Conservation (phyloP, 2,113 vertebrate genomes). For the Sardina pilchardus region DNA sequence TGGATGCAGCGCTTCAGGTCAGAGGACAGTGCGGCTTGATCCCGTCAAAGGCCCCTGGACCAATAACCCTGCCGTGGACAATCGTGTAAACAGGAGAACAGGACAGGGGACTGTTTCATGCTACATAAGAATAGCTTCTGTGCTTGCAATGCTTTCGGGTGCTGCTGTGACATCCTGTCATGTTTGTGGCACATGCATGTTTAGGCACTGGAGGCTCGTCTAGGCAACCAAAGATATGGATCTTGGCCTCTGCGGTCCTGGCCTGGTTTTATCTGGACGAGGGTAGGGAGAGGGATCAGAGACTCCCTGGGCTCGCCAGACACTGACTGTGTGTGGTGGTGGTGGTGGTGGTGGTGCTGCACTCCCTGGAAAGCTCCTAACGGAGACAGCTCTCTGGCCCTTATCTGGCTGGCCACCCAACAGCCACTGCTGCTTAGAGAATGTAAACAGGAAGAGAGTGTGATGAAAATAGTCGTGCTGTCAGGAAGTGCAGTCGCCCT, state of each 20-base stretch:
- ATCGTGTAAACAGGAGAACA: background rate
- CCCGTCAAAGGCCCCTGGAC: no score
- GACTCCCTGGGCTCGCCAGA: background rate
- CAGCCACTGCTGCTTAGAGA: slow-evolving; percentile 28
- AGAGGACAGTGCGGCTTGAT: background rate
- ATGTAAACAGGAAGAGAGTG: slow-evolving; percentile 55
- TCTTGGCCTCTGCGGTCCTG: background rate
- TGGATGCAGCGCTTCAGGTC: background rate
- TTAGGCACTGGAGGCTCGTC: background rate
- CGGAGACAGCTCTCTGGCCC: background rate
- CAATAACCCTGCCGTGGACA: no score
- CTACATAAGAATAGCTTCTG: background rate
- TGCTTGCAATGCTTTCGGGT: background rate
- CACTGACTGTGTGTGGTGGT: background rate
- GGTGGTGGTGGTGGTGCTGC: background rate
- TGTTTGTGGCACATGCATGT: background rate
- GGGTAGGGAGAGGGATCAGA: no score
- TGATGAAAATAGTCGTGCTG: slow-evolving; percentile 48
- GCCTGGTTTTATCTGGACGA: background rate
- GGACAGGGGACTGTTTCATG: background rate
- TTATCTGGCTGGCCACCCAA: slow-evolving; percentile 34
- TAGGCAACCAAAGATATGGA: background rate
- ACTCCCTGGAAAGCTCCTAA: background rate
- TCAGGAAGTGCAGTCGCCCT: slow-evolving; percentile 47
- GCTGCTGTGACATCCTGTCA: background rate